Percentiles rank a stretch among this genome's conserved stretches.
Conservation (phyloP, 2,113 vertebrate genomes). For the Aegypius monachus region DNA sequence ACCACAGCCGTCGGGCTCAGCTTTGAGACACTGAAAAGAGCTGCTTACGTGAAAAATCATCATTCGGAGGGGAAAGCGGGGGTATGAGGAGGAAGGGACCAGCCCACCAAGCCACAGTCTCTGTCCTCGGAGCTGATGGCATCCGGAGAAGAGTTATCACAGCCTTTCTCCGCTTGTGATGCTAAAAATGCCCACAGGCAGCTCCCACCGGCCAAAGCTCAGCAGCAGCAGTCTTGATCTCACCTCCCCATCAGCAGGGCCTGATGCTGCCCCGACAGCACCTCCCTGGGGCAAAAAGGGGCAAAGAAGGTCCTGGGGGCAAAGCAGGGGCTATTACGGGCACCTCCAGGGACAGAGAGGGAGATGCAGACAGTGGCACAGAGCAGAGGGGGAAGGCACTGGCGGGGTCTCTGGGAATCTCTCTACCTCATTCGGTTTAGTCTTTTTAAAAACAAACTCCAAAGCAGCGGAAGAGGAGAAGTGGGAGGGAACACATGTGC, state of each 20-base stretch:
- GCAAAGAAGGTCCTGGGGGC: not conserved
- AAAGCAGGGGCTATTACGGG: not conserved
- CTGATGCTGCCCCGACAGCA: not conserved
- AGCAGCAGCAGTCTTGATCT: not conserved
- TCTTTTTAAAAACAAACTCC: not conserved
- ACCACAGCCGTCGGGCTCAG: fast-evolving
- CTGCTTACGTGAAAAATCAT: not conserved
- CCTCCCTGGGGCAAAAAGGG: not conserved
- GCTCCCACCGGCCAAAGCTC: not conserved
- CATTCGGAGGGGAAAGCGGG: fast-evolving
- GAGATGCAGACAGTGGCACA: fast-evolving
- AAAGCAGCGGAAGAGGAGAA: not conserved
- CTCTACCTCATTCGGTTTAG: not conserved
- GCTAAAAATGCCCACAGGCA: not conserved
- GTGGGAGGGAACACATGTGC: not conserved
- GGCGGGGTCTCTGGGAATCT: not conserved
- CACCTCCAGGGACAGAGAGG: too few relatives aligned
- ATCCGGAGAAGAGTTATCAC: not conserved
- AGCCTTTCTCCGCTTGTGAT: fast-evolving
- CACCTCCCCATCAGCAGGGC: not conserved
- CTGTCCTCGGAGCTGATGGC: not conserved
- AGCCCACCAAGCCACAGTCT: not conserved
- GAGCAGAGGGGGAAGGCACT: not conserved
- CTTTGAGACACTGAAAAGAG: not conserved
- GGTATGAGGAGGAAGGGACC: fast-evolving